Evolutionary conservation across 2,113 vertebrate species (phyloP).

Genomic region (Rhombomys opimus): DNA sequence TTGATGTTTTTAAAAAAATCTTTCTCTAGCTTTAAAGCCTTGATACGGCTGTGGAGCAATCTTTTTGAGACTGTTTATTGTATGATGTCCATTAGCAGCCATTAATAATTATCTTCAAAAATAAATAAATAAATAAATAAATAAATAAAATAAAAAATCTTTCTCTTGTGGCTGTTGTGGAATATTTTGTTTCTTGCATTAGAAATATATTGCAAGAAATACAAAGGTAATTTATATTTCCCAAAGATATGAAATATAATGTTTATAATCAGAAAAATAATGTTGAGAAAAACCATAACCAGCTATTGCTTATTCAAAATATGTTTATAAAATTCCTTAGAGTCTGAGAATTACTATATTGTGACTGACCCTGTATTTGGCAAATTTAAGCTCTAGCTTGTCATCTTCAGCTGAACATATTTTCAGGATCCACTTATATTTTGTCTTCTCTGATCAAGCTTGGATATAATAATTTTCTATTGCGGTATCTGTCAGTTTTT

Average conservation of each 20-base stretch:
- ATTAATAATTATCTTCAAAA: constrained; percentile 14
- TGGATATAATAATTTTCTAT: neutral
- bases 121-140: too few species aligned
- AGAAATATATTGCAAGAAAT: constrained; percentile 46
- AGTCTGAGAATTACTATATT: neutral
- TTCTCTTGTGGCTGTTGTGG: neutral
- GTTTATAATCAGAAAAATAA: constrained; percentile 53
- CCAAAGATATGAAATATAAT: constrained; percentile 16
- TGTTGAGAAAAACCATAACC: neutral
- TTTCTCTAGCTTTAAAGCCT: constrained; percentile 28
- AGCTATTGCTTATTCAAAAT: constrained; percentile 41
- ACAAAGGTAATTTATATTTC: constrained; percentile 18
- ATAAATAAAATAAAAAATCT: too few species aligned
- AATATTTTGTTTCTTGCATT: constrained; percentile 53
- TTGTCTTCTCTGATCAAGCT: neutral
- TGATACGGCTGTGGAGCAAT: neutral
- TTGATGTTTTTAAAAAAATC: constrained; percentile 9
- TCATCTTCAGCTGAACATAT: neutral
- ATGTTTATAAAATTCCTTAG: constrained; percentile 42
- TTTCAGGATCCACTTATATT: neutral
- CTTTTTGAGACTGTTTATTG: constrained; percentile 50
- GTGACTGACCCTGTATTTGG: neutral
- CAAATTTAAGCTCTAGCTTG: neutral
- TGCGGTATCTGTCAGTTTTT: neutral
- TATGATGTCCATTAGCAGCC: constrained; percentile 29